Conservation (phyloP, 2,888 invertebrate genomes). For the Zelleria hepariella region DNA sequence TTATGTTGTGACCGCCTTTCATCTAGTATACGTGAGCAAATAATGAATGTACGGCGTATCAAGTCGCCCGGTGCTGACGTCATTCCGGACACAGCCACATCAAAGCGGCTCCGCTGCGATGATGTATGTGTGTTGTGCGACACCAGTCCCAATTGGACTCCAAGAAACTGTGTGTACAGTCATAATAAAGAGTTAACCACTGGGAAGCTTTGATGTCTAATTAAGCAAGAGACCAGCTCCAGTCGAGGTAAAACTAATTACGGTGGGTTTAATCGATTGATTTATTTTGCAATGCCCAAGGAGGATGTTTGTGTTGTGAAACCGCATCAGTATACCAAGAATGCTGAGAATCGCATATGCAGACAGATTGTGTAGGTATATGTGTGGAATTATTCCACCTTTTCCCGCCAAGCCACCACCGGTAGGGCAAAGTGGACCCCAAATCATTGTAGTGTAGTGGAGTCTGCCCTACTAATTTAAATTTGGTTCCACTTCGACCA, state of each 20-base stretch:
- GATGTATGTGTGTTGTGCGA: slow-evolving; percentile 66
- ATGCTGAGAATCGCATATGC: slow-evolving; percentile 2
- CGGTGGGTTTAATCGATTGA: slow-evolving; percentile 41
- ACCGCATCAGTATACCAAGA: neutral
- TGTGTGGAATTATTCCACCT: no score
- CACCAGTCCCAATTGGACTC: slow-evolving; percentile 52
- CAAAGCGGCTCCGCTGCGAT: slow-evolving; percentile 49
- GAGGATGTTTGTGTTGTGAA: neutral
- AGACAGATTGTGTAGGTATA: neutral
- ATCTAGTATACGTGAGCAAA: slow-evolving; percentile 67
- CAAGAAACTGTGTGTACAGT: slow-evolving; percentile 58
- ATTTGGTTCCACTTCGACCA: no score
- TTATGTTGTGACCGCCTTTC: slow-evolving; percentile 65
- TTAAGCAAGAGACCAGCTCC: slow-evolving; percentile 32
- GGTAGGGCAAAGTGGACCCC: no score
- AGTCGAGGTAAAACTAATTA: slow-evolving; percentile 27
- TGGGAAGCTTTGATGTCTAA: slow-evolving; percentile 61
- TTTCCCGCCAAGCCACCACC: no score
- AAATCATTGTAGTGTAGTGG: no score
- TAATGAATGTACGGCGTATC: slow-evolving; percentile 66
- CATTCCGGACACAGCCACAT: slow-evolving; percentile 62
- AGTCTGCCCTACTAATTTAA: no score
- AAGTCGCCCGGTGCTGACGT: slow-evolving; percentile 42
- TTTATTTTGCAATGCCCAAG: slow-evolving; percentile 25
- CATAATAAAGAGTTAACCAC: slow-evolving; percentile 55